Conservation (phyloP, 2,888 invertebrate species). For the Torymus aiolomorphi region DNA sequence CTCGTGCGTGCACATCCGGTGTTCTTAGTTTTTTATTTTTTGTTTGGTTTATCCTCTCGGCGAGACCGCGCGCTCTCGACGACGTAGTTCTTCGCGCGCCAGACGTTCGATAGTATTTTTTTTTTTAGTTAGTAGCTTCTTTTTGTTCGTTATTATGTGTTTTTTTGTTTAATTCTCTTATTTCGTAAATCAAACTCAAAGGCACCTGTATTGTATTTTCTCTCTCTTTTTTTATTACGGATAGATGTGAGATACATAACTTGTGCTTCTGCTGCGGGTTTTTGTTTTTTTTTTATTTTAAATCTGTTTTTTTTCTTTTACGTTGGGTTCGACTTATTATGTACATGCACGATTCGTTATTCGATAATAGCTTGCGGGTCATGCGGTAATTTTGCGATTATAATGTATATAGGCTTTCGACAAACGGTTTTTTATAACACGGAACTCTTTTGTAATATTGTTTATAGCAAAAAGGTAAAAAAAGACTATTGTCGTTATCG, state of each 20-base stretch:
- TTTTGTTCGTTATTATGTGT: constrained; percentile 39
- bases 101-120: constrained; percentile 47
- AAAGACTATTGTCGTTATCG: constrained; percentile 10
- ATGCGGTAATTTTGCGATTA: background rate
- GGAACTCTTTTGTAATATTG: background rate
- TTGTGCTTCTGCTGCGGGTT: constrained; percentile 38
- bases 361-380: background rate
- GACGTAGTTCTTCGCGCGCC: constrained; percentile 7
- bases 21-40: background rate
- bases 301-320: constrained; percentile 11
- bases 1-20: no score
- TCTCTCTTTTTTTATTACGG: constrained; percentile 23
- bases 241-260: constrained; percentile 40
- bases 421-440: no score
- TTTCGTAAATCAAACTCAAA: constrained; percentile 62
- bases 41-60: constrained; percentile 22
- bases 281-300: background rate
- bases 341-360: constrained; percentile 12
- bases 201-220: constrained; percentile 64
- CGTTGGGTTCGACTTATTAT: background rate
- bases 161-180: constrained; percentile 26
- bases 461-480: constrained; percentile 17
- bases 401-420: background rate
- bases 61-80: constrained; percentile 25
- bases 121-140: constrained; percentile 21